Evolutionary conservation across 2,888 invertebrate genomes (phyloP).

Genomic region (Napeogenes sylphis): DNA sequence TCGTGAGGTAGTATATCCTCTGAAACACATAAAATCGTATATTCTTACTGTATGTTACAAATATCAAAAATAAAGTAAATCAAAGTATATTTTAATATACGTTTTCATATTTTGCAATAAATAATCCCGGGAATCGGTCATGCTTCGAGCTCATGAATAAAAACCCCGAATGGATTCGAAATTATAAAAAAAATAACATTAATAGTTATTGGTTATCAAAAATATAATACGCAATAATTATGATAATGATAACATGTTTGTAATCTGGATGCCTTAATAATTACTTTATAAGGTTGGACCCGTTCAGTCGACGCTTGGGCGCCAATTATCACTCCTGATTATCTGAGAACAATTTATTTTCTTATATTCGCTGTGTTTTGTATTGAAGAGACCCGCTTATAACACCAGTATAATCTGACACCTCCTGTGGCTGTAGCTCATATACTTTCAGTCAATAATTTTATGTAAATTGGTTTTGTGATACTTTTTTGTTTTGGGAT

Average conservation of each 20-base stretch:
- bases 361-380: conserved; percentile 51
- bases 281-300: conserved; percentile 32
- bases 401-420: conserved; percentile 43
- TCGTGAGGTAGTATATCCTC: too few species aligned
- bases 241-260: not conserved
- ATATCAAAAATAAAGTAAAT: too few species aligned
- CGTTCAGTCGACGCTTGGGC: conserved; percentile 32
- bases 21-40: too few species aligned
- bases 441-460: conserved; percentile 46
- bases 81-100: too few species aligned
- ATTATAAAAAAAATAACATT: too few species aligned
- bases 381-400: conserved; percentile 25
- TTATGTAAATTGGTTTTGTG: conserved; percentile 62
- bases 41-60: too few species aligned
- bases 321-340: conserved; percentile 62
- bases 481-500: conserved; percentile 42
- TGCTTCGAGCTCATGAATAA: too few species aligned
- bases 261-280: conserved; percentile 28
- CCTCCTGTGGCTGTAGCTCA: conserved; percentile 34
- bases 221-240: not conserved
- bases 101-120: too few species aligned
- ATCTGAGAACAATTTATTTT: conserved; percentile 56
- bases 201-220: too few species aligned
- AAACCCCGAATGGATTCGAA: too few species aligned
- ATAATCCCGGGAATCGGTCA: too few species aligned